Evolutionary conservation across 1,140 invertebrate species (phyloP).

Genomic region (Trinorchestia longiramus): DNA sequence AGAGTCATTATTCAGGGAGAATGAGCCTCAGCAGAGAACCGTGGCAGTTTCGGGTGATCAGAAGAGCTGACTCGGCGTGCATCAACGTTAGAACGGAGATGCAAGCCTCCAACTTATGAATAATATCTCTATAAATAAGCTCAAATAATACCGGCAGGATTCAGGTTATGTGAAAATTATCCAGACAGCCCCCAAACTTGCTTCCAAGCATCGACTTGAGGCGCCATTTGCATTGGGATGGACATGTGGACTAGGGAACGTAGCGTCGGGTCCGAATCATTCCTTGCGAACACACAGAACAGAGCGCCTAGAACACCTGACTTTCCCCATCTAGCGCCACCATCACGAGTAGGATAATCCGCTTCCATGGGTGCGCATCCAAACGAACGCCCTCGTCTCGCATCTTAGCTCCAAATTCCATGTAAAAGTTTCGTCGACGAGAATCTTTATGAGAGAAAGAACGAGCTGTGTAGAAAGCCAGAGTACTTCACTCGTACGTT

Average conservation of each 20-base stretch:
- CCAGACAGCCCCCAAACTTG: slow-evolving; percentile 45
- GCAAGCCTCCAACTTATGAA: slow-evolving; percentile 38
- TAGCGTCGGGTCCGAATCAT: not conserved
- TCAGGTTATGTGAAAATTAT: slow-evolving; percentile 54
- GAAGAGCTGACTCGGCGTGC: slow-evolving; percentile 13
- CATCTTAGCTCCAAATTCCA: slow-evolving; percentile 10
- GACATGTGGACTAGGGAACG: not conserved
- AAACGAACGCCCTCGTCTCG: not conserved
- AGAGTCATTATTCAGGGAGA: not conserved
- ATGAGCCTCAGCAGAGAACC: not conserved
- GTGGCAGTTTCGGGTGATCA: not conserved
- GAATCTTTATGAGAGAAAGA: not conserved
- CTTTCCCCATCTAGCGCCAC: not conserved
- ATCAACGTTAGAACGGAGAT: not conserved
- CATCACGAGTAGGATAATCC: not conserved
- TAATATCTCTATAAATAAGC: slow-evolving; percentile 45
- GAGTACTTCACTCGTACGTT: not conserved
- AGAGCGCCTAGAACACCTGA: not conserved
- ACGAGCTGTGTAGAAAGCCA: not conserved
- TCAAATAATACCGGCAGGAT: slow-evolving; percentile 48
- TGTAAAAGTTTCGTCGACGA: not conserved
- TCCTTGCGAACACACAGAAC: not conserved
- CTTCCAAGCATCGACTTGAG: slow-evolving; percentile 53
- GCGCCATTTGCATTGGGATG: slow-evolving; percentile 51
- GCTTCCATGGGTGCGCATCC: not conserved